Base-by-base conservation (phyloP, 2,888 invertebrate species). In the Perizoma affinitatum region DNA sequence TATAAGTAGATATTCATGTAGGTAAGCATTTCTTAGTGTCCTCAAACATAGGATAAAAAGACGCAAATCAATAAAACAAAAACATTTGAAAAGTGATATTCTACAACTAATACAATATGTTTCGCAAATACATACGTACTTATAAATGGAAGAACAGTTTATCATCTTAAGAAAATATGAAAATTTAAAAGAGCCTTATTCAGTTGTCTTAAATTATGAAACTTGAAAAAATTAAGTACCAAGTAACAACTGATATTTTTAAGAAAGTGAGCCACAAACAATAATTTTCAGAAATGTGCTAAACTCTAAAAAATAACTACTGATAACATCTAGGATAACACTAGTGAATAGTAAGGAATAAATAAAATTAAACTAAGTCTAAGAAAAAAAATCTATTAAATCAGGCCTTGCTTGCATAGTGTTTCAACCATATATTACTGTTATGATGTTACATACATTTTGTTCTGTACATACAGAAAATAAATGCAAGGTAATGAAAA, bases 201-300 rank as follows among this genome's bases (percentile, higher is more conserved):
- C 65, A 78, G 64, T 64, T 68, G 68, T 73, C 69, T 73, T 74
- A 72, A 64, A 40, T 71, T 70, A 73, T 75, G 78, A 74, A 76
- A 72, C 60, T 65, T 66, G 65, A 50, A 60, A 59, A 74, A 70
- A 69, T 82, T 83, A 83, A 84, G 81, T 84, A 84, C 83, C 71
- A 60, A 62, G 50, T 11, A 48, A 59, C n/a, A 34, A 55, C 44
- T 38, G 34, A 40, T 54, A 46, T 48, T 59, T 35, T 46, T 2
- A 58, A 34, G 35, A 49, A 8, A 41, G 9, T 40, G 9, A 48
- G 4, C 71, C 72, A 68, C 68, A 58, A 44, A 51, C 33, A 33
- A 50, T 41, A 38, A n/a, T 47, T 50, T 58, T 56, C 45, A 48
- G 65, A 49, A 55, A 66, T 65, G 60, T 69, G 57, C 45, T 36